Evolutionary conservation across 2,797 vertebrate species (phyloP).

Genomic region (Enoplosus armatus): DNA sequence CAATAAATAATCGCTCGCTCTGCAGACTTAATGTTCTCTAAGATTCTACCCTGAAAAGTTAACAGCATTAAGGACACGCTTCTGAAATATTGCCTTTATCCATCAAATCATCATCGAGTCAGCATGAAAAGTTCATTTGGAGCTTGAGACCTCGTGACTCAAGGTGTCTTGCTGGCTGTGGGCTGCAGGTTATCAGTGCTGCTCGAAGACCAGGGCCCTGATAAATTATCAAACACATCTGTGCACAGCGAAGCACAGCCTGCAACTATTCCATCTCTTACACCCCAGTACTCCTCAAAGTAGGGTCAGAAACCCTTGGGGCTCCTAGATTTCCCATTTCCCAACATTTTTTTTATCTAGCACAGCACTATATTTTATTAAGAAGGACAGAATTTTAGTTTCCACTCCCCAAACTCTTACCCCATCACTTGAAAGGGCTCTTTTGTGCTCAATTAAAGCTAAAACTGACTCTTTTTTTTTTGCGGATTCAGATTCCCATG

Average conservation of each 20-base stretch:
- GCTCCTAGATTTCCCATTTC: slow-evolving; percentile 54
- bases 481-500: slow-evolving; percentile 30
- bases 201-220: slow-evolving; percentile 40
- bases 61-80: slow-evolving; percentile 3
- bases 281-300: slow-evolving; percentile 48
- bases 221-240: slow-evolving; percentile 72
- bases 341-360: slow-evolving; percentile 50
- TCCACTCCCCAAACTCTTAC: slow-evolving; percentile 44
- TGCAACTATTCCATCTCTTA: slow-evolving; percentile 48
- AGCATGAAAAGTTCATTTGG: slow-evolving; percentile 43
- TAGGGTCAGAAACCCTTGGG: slow-evolving; percentile 51
- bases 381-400: slow-evolving; percentile 52
- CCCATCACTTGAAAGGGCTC: slow-evolving; percentile 39
- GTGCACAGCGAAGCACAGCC: slow-evolving; percentile 46
- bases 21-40: slow-evolving; percentile 14
- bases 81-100: slow-evolving; percentile 30
- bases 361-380: slow-evolving; percentile 62
- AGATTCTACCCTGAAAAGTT: slow-evolving; percentile 12
- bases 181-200: slow-evolving; percentile 56
- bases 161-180: slow-evolving; percentile 42
- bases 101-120: slow-evolving; percentile 40
- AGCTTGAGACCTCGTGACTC: slow-evolving; percentile 27
- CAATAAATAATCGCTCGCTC: slow-evolving; percentile 14
- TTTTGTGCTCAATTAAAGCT: slow-evolving; percentile 67
- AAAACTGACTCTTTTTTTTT: slow-evolving; percentile 14